Conservation (phyloP, 2,113 vertebrate genomes). For the Gobius niger region DNA sequence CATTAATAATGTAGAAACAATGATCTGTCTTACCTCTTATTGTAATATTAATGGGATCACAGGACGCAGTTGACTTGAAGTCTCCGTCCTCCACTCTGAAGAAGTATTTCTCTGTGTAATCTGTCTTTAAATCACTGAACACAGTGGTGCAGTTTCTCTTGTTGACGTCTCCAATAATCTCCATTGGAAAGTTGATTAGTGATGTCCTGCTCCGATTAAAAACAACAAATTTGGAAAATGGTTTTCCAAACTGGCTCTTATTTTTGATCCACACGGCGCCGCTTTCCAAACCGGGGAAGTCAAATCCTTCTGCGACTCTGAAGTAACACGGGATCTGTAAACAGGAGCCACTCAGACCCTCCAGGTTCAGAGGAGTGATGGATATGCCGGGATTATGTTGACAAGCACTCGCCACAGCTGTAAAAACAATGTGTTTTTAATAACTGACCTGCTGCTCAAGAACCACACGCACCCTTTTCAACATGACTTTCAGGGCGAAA, state of each 20-base stretch:
- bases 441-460: background rate
- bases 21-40: conserved; percentile 36
- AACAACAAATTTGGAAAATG: conserved; percentile 5
- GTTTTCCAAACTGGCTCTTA: rapidly evolving
- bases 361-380: conserved; percentile 17
- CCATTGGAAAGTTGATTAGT: background rate
- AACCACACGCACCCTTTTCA: no score
- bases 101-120: conserved; percentile 11
- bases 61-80: rapidly evolving
- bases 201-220: background rate
- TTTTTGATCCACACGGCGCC: conserved; percentile 39
- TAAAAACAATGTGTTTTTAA: background rate
- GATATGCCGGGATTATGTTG: background rate
- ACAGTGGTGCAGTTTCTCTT: conserved; percentile 57
- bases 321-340: conserved; percentile 54
- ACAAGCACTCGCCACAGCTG: background rate
- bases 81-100: conserved; percentile 13
- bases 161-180: conserved; percentile 40
- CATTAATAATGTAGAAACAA: no score
- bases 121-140: conserved; percentile 16
- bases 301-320: rapidly evolving
- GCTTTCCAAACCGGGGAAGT: rapidly evolving
- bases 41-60: conserved; percentile 21
- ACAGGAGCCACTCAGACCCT: conserved; percentile 52
- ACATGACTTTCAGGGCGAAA: no score